phyloP scores from a whole-genome alignment of 2,113 vertebrate genomes.

The Trogon surrucura region DNA sequence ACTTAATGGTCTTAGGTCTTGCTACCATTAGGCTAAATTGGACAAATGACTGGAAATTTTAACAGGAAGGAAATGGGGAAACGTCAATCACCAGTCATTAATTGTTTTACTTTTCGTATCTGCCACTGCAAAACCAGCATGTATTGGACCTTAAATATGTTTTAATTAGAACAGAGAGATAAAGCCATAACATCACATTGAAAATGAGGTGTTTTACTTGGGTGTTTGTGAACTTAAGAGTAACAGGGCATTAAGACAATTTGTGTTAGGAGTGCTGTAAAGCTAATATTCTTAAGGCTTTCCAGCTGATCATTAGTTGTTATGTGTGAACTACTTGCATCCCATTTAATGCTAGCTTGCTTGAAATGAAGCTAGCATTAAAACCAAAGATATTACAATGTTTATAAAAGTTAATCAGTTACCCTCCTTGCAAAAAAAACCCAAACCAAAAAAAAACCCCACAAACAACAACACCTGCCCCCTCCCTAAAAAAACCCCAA shows the following conservation, averaged over 20 bases:
- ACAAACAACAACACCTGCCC: no score
- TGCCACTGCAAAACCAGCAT: not conserved
- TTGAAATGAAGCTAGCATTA: not conserved
- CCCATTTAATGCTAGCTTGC: not conserved
- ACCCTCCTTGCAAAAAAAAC: not conserved
- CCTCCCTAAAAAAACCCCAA: not conserved
- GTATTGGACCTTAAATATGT: not conserved
- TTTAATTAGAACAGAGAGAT: not conserved
- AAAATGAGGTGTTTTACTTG: not conserved
- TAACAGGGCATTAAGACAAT: not conserved
- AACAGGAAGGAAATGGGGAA: not conserved
- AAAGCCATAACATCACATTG: not conserved
- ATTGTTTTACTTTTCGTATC: not conserved
- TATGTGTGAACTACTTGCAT: not conserved
- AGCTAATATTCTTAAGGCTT: not conserved
- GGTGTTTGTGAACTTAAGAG: not conserved
- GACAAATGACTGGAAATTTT: slow-evolving; percentile 11
- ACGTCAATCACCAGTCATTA: not conserved
- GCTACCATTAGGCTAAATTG: slow-evolving; percentile 23
- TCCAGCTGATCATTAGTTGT: not conserved
- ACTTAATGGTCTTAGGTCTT: slow-evolving; percentile 18
- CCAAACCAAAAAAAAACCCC: no score
- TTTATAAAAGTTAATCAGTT: not conserved
- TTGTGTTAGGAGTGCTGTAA: not conserved
- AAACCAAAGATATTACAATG: not conserved